Conservation (phyloP, 2,113 vertebrate genomes). For the Aegotheles bennettii region DNA sequence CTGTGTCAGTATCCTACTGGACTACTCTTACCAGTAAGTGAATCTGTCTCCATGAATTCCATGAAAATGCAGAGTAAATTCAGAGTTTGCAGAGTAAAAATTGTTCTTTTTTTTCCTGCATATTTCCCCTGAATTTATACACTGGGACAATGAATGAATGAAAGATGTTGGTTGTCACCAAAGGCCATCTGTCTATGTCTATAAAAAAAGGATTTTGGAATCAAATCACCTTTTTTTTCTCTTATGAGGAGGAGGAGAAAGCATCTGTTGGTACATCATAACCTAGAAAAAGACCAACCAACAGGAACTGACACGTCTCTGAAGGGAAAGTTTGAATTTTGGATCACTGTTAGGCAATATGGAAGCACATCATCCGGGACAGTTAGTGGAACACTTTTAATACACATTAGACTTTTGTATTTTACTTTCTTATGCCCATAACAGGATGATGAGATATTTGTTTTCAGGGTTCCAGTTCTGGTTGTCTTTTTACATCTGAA, state of each 20-base stretch:
- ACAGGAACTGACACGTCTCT: not conserved
- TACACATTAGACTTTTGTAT: not conserved
- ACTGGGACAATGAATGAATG: not conserved
- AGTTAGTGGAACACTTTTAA: not conserved
- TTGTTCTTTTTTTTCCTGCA: accelerated
- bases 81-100: not conserved
- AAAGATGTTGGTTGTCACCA: not conserved
- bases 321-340: not conserved
- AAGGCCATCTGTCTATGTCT: not conserved
- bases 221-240: not conserved
- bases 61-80: too few relatives aligned
- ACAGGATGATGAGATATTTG: not conserved
- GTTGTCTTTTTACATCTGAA: not conserved
- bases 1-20: not conserved
- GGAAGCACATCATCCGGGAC: not conserved
- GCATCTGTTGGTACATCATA: not conserved
- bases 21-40: not conserved
- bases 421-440: not conserved
- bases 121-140: not conserved
- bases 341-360: not conserved
- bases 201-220: not conserved
- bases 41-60: not conserved
- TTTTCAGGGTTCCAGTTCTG: not conserved
- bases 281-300: not conserved
- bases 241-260: not conserved